Evolutionary conservation across 2,888 invertebrate genomes (phyloP).

Genomic region (Oscheius sp.): DNA sequence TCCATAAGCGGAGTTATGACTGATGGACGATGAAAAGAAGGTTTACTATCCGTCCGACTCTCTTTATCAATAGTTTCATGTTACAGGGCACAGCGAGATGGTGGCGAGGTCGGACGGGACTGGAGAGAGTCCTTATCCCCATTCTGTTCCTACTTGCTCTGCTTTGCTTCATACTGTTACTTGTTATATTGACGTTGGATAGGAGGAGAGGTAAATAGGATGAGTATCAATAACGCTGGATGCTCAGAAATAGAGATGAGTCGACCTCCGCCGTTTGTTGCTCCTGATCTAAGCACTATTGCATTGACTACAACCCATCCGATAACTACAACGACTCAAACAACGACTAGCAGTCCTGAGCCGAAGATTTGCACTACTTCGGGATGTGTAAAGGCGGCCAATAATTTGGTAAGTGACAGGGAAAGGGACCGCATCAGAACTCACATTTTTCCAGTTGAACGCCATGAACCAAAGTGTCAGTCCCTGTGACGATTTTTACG

Average conservation of each 20-base stretch:
- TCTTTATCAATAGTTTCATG: not conserved
- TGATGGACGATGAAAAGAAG: too few relatives aligned
- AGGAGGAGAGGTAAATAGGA: slow-evolving; percentile 31
- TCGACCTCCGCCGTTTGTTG: not conserved
- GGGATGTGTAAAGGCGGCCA: slow-evolving; percentile 67
- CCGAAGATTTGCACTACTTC: slow-evolving; percentile 59
- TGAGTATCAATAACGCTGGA: not conserved
- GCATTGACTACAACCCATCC: not conserved
- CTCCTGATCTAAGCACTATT: not conserved
- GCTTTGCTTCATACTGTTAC: slow-evolving; percentile 24
- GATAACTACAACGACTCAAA: slow-evolving; percentile 2
- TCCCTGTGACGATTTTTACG: slow-evolving; percentile 66
- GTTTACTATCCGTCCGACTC: too few relatives aligned
- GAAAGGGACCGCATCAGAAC: not conserved
- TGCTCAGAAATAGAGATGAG: not conserved
- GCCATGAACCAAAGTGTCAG: slow-evolving; percentile 54
- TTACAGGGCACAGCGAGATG: slow-evolving; percentile 57
- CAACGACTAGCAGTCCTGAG: slow-evolving; percentile 37
- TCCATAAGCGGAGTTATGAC: too few relatives aligned
- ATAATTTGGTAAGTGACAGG: slow-evolving; percentile 53
- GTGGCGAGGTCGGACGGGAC: slow-evolving; percentile 51
- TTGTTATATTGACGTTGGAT: slow-evolving; percentile 36
- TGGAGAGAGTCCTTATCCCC: slow-evolving; percentile 56
- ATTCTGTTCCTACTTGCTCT: slow-evolving; percentile 48
- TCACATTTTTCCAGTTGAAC: slow-evolving; percentile 48